These are phyloP conservation scores for Pollimyrus isidori DNA, from an alignment of 2,113 vertebrate species.

Conservation along the genomic window DNA sequence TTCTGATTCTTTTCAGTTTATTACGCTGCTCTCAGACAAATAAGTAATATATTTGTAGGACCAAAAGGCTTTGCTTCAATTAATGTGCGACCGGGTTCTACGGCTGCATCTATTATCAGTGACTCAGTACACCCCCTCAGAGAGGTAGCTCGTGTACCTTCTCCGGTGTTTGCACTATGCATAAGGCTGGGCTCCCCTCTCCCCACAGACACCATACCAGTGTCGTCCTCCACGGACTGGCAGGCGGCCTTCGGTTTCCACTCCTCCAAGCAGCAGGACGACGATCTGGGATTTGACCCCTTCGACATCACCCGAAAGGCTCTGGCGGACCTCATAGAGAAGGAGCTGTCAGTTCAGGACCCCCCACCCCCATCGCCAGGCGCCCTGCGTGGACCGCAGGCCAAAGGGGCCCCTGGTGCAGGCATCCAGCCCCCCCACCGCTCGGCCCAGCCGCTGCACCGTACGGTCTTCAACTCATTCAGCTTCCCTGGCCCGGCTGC, in stretches of 20 bases:
- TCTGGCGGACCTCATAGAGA: conserved; percentile 89
- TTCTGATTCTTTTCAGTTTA: background rate
- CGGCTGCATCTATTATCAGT: background rate
- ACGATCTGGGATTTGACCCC: conserved; percentile 85
- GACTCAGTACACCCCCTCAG: background rate
- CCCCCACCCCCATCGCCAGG: conserved; percentile 68
- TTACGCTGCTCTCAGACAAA: background rate
- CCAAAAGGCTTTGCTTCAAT: background rate
- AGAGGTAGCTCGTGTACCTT: background rate
- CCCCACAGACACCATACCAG: conserved; percentile 79
- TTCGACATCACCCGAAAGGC: conserved; percentile 88
- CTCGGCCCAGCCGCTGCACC: conserved; percentile 76
- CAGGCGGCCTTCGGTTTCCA: conserved; percentile 89
- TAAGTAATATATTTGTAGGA: background rate
- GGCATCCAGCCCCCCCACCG: conserved; percentile 58
- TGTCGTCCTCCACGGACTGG: conserved; percentile 90
- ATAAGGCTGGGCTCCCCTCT: background rate
- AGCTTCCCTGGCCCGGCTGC: conserved; percentile 77
- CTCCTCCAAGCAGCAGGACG: conserved; percentile 86
- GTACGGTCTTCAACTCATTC: conserved; percentile 79
- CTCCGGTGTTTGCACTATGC: background rate
- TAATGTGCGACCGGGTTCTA: background rate
- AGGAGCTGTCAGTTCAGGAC: conserved; percentile 83
- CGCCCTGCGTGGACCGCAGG: conserved; percentile 52
- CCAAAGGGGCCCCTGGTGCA: conserved; percentile 54